Conservation (phyloP, 2,888 invertebrate species). For the Phlogophora meticulosa region DNA sequence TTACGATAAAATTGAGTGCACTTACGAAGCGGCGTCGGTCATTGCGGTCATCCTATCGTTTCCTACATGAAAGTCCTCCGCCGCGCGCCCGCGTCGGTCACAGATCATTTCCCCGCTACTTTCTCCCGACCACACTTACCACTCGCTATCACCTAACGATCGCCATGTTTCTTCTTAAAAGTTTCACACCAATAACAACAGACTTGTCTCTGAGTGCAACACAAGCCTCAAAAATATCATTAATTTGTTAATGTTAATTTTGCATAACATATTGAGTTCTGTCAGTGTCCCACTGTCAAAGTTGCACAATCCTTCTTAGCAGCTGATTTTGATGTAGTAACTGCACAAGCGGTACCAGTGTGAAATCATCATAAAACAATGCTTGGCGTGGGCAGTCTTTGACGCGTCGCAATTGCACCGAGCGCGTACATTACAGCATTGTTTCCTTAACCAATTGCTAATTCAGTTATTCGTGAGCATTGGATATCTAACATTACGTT, state of each 20-base stretch:
- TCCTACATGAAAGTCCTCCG: conserved; percentile 67
- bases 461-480: conserved; percentile 38
- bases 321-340: conserved; percentile 53
- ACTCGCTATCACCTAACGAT: conserved; percentile 49
- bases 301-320: conserved; percentile 50
- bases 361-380: conserved; percentile 66
- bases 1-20: conserved; percentile 28
- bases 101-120: conserved; percentile 72
- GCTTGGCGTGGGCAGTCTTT: conserved; percentile 62
- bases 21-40: conserved; percentile 18
- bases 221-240: conserved; percentile 31
- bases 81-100: conserved; percentile 63
- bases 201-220: conserved; percentile 16
- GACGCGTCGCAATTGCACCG: neutral
- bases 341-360: conserved; percentile 47
- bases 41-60: conserved; percentile 57
- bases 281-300: conserved; percentile 46
- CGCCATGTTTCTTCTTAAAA: conserved; percentile 41
- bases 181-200: conserved; percentile 38
- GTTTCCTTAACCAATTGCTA: conserved; percentile 13
- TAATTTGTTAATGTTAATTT: conserved; percentile 35
- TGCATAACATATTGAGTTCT: conserved; percentile 38
- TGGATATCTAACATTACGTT: conserved; percentile 29
- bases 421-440: conserved; percentile 19
- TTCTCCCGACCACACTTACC: conserved; percentile 70